Evolutionary conservation across 1,140 invertebrate genomes (phyloP).

Genomic region (Maconellicoccus hirsutus): DNA sequence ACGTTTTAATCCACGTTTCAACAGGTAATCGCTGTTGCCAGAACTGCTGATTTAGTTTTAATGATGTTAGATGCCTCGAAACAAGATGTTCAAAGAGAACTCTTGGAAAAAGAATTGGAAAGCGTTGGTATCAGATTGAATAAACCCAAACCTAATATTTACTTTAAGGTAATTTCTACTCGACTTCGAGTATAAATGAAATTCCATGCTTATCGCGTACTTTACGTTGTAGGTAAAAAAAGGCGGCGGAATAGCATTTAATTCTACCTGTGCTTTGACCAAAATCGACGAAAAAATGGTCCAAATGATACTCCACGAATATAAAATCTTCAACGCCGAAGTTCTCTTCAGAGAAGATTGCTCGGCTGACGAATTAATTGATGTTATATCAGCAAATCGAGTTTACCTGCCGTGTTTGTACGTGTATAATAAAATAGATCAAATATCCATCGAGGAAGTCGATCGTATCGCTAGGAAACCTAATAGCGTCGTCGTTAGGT

Average conservation of each 20-base stretch:
- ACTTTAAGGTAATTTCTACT: slow-evolving; percentile 68
- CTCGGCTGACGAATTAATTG: slow-evolving; percentile 91
- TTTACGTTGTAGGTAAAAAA: slow-evolving; percentile 64
- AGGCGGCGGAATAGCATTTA: slow-evolving; percentile 97
- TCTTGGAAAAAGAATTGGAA: slow-evolving; percentile 89
- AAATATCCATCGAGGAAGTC: slow-evolving; percentile 97
- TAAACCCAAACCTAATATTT: slow-evolving; percentile 90
- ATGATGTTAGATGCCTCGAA: slow-evolving; percentile 99
- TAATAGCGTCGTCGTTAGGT: slow-evolving; percentile 91
- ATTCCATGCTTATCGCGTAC: not conserved
- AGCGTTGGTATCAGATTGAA: slow-evolving; percentile 93
- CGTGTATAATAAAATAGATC: slow-evolving; percentile 99
- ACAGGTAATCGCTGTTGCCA: slow-evolving; percentile 89
- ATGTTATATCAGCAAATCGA: slow-evolving; percentile 95
- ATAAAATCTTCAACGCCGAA: slow-evolving; percentile 99
- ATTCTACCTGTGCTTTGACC: slow-evolving; percentile 86
- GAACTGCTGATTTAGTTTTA: slow-evolving; percentile 91
- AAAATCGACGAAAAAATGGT: slow-evolving; percentile 95
- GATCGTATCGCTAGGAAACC: slow-evolving; percentile 83
- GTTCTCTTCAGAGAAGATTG: slow-evolving; percentile 94
- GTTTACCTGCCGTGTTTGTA: slow-evolving; percentile 96
- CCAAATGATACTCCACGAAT: slow-evolving; percentile 95
- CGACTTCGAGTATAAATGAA: not conserved
- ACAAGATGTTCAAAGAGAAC: slow-evolving; percentile 79
- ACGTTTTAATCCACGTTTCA: not conserved